Base-by-base conservation (phyloP, 1,140 invertebrate genomes). In the Cydia amplana region DNA sequence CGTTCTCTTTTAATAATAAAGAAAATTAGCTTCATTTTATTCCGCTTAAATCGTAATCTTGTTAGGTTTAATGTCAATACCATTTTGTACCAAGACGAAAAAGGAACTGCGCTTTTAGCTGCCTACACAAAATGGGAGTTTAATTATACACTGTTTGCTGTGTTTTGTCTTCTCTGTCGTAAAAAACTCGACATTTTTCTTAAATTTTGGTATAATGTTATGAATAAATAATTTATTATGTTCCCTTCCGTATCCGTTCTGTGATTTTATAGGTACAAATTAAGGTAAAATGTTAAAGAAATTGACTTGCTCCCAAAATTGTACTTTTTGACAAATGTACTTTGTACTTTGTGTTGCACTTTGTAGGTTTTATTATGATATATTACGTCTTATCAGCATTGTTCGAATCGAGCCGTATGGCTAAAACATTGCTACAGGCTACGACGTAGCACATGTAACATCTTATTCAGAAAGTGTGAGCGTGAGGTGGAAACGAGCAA, bases 1-100 rank as follows among this genome's bases (percentile, higher is more conserved):
- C 73, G 6, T 74, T 74, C 60, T 18, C 18, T 74, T 74, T 74
- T 40, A 70, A 70, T 36, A 12, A 43, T 36, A 70, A 40, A 70
- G 65, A 18, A 36, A 70, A 40, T 70, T 70, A 36, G 65, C 28
- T 36, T 36, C 65, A 40, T 70, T 70, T 36, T 36, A 70, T 70
- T 70, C 18, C 55, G 65, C n/a, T 70, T 70, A 36, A 70, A 28
- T 70, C 36, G 28, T 70, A 70, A 23, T 70, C 32, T 70, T 12
- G 20, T 60, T 23, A 60, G 20, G 55, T 60, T 60, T 60, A 60
- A 60, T 60, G 55, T 60, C 55, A 60, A 60, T 60, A 60, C 55
- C 20, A 10, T 60, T 60, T 60, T 60, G 55, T 60, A 23, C 18
- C 20, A 12, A 60, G 23, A 60, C 18, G 20, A 60, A 23, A 55